Conservation (phyloP, 2,797 vertebrate genomes). For the Squalus acanthias region DNA sequence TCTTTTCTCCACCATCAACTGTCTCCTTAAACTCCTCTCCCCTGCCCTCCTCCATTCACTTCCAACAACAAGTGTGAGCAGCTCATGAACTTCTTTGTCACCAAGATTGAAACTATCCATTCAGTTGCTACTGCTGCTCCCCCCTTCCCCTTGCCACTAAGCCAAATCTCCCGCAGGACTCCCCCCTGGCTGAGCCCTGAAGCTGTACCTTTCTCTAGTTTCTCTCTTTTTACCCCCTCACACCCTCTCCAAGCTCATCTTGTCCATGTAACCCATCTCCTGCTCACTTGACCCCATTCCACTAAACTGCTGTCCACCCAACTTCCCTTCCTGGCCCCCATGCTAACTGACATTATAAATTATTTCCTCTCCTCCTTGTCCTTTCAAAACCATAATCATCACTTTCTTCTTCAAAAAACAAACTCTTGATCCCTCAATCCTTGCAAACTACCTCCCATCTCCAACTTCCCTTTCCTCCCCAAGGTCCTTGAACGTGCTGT, state of each 20-base stretch:
- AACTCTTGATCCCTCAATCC: neutral
- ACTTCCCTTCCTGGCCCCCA: neutral
- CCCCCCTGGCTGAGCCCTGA: neutral
- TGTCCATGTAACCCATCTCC: neutral
- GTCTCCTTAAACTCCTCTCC: neutral
- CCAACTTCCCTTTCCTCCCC: neutral
- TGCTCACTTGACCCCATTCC: neutral
- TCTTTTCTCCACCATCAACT: neutral
- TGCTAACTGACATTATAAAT: neutral
- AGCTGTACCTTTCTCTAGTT: neutral
- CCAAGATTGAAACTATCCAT: neutral
- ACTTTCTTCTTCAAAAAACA: neutral
- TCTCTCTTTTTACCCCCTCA: conserved; percentile 30
- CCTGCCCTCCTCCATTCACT: neutral
- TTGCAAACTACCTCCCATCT: neutral
- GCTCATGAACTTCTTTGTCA: neutral
- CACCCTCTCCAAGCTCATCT: conserved; percentile 18
- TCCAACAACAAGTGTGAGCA: neutral
- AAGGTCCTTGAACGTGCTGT: neutral
- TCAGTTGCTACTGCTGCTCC: neutral
- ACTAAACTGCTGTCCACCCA: neutral
- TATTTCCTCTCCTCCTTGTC: neutral
- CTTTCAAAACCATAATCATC: conserved; percentile 36
- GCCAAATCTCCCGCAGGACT: neutral
- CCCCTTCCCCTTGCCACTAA: neutral